phyloP scores from a whole-genome alignment of 2,797 vertebrate genomes.

The Coracias cyanogaster region DNA sequence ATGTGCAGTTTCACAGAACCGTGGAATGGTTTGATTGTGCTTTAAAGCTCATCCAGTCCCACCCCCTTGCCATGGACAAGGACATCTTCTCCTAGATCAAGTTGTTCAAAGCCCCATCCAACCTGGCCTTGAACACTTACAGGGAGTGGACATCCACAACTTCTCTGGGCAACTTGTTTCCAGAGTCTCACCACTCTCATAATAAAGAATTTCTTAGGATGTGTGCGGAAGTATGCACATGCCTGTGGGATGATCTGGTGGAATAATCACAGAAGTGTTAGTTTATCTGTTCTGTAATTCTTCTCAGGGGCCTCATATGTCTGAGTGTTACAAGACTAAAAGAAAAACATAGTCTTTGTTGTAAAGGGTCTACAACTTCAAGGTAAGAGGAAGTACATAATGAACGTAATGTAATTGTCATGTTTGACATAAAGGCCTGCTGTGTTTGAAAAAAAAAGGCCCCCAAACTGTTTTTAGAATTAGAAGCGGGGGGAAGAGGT shows the following conservation, averaged over 20 bases:
- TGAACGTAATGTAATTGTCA: not conserved
- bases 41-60: not conserved
- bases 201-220: not conserved
- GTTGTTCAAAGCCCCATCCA: not conserved
- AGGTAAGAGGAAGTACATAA: not conserved
- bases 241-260: not conserved
- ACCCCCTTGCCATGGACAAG: not conserved
- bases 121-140: not conserved
- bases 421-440: not conserved
- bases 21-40: not conserved
- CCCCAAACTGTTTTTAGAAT: not conserved
- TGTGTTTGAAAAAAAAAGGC: not conserved
- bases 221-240: fast-evolving
- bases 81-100: not conserved
- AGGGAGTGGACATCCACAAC: not conserved
- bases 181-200: not conserved
- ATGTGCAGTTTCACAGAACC: not conserved
- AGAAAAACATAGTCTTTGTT: not conserved
- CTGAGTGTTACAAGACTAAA: fast-evolving
- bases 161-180: not conserved
- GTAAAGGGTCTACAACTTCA: not conserved
- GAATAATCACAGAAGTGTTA: not conserved
- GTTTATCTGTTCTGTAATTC: not conserved
- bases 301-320: not conserved
- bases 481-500: fast-evolving